These are phyloP conservation scores for Podarcis muralis DNA, from an alignment of 2,113 vertebrate genomes.

Conservation along the genomic window DNA sequence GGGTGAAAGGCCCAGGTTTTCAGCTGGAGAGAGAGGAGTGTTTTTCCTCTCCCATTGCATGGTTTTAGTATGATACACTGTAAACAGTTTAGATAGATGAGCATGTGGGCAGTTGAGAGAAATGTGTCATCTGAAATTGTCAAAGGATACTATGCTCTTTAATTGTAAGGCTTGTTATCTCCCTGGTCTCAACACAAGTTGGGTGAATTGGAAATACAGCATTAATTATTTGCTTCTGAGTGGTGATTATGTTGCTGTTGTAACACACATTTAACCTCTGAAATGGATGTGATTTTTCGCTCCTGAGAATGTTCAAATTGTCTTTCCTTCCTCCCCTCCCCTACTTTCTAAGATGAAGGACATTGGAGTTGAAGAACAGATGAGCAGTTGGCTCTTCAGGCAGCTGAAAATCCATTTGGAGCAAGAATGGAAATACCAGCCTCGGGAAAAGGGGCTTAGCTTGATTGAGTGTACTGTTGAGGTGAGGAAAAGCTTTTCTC, in stretches of 20 bases:
- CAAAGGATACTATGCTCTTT: neutral
- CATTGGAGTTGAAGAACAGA: constrained; percentile 65
- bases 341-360: constrained; percentile 64
- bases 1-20: neutral
- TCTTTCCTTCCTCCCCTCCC: neutral
- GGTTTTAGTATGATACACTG: neutral
- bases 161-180: neutral
- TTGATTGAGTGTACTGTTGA: constrained; percentile 86
- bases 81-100: no score
- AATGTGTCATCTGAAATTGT: neutral
- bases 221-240: neutral
- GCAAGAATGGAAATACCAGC: constrained; percentile 87
- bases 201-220: neutral
- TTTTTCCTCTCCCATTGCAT: neutral
- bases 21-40: neutral
- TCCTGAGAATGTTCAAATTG: neutral
- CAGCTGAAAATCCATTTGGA: constrained; percentile 88
- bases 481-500: constrained; percentile 68
- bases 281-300: neutral
- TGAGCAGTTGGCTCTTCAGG: constrained; percentile 86
- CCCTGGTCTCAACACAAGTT: no score
- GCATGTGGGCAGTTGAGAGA: neutral
- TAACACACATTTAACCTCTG: neutral
- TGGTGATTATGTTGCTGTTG: neutral
- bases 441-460: constrained; percentile 86